A percentile compares a stretch with the other conserved stretches of the same genome.
Conservation (phyloP, 1,140 invertebrate species). For the Drosophila ananassae region DNA sequence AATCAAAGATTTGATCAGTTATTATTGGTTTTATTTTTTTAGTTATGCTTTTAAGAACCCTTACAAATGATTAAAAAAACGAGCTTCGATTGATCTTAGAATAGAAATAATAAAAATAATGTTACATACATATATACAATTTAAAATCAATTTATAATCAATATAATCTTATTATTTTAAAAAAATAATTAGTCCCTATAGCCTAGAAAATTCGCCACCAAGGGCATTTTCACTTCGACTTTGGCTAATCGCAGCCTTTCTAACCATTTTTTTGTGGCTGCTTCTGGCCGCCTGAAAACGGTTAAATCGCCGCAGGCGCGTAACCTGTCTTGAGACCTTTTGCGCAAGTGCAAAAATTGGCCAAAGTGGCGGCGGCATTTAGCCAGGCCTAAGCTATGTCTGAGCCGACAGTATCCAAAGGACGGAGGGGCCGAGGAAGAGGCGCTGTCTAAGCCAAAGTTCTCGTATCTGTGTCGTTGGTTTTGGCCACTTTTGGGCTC, state of each 20-base stretch:
- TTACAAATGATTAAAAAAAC: too few relatives aligned
- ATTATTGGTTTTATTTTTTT: neutral
- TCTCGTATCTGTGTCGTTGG: conserved; percentile 67
- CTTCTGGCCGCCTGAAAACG: conserved; percentile 61
- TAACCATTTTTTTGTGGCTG: conserved; percentile 29
- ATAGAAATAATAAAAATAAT: too few relatives aligned
- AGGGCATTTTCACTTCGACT: conserved; percentile 30
- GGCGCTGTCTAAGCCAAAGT: conserved; percentile 48
- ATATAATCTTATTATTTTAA: too few relatives aligned
- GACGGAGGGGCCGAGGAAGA: neutral
- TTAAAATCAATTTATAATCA: too few relatives aligned
- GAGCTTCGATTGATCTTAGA: neutral
- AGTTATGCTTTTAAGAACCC: neutral
- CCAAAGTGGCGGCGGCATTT: conserved; percentile 66
- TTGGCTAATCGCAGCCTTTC: conserved; percentile 20
- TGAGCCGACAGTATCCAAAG: conserved; percentile 14
- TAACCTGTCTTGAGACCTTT: conserved; percentile 82
- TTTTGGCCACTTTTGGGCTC: conserved; percentile 63
- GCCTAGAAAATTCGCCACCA: neutral
- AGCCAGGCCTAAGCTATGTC: conserved; percentile 39
- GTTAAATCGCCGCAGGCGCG: conserved; percentile 80
- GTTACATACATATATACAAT: too few relatives aligned
- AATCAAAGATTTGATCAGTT: neutral
- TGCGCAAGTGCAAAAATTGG: conserved; percentile 82
- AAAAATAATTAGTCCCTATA: neutral